Evolutionary conservation across 2,888 invertebrate species (phyloP), one percentile per base, ranked within the genome.

Genomic region (Idaea aversata): DNA sequence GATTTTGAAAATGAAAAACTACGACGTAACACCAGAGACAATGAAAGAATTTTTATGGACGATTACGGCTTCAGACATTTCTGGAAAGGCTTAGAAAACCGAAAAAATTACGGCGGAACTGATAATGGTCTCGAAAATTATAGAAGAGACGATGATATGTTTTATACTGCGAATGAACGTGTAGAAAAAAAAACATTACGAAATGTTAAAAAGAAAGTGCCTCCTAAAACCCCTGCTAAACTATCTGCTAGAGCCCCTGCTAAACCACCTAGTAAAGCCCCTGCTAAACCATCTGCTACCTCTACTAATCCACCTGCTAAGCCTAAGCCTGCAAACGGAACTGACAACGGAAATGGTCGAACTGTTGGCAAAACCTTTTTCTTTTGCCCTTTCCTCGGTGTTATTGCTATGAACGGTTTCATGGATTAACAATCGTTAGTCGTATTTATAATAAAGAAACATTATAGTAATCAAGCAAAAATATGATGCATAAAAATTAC

Each of bases 301-400:
- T 3, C 57, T 5, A 34, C 16, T 6, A 62, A 58, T 34, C 34
- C 34, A 13, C 0, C 63, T 5, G n/a, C 25, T 1, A 63, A 60
- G 38, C n/a, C 63, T 15, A 47, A 47, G 15, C n/a, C 34, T 5
- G 63, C 34, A 69, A 68, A 62, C 65, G 68, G 25, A 69, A 69
- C 5, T 67, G 74, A 7, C 68, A 61, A 66, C 73, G 69, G 63
- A 69, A 69, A 59, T 67, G 65, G 34, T 0, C 73, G 66, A 61
- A 80, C 72, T 7, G 63, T 85, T 1, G 82, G 79, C 0, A 77
- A 70, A 63, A 83, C 85, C 0, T 79, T 86, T 0, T 87, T 90
- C 64, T 90, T 83, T 65, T 91, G 90, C 64, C 91, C 91, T 0
- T 89, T 83, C 66, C 82, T 90, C 59, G 90, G 91, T 10, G 75